Conservation (phyloP, 2,113 vertebrate genomes). For the Notiomystis cincta region DNA sequence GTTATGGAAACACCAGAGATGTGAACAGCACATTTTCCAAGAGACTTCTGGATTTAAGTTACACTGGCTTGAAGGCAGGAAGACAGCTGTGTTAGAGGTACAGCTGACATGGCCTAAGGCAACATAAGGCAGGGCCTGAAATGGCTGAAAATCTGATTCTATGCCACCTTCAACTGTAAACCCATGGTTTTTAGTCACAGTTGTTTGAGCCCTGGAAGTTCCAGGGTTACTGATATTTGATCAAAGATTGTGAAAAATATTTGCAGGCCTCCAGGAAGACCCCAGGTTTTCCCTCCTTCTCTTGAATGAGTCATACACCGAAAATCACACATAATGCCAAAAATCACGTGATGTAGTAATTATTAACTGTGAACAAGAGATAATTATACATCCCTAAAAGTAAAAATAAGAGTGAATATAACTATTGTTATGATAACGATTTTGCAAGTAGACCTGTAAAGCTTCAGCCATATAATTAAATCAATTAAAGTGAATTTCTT, state of each 20-base stretch:
- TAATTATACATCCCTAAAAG: background rate
- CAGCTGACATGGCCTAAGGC: background rate
- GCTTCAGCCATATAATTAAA: background rate
- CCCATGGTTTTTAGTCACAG: background rate
- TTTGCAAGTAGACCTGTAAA: background rate
- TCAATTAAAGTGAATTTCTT: background rate
- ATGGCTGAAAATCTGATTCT: background rate
- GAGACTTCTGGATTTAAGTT: background rate
- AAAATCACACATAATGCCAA: background rate
- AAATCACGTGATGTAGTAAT: background rate
- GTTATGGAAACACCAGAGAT: rapidly evolving
- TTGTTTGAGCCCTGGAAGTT: background rate
- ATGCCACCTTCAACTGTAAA: background rate
- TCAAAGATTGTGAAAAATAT: background rate
- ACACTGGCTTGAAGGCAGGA: background rate
- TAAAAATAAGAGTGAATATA: background rate
- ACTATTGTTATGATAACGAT: background rate
- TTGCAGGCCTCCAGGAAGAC: background rate
- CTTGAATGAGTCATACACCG: background rate
- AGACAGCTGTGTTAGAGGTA: background rate
- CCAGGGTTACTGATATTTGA: background rate
- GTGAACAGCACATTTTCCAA: background rate
- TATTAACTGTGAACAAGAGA: background rate
- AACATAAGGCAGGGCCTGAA: background rate
- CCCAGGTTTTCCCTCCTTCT: background rate